Evolutionary conservation across 2,113 vertebrate genomes (phyloP), one percentile per base, ranked within the genome.

Genomic region (Lipotes vexillifer): DNA sequence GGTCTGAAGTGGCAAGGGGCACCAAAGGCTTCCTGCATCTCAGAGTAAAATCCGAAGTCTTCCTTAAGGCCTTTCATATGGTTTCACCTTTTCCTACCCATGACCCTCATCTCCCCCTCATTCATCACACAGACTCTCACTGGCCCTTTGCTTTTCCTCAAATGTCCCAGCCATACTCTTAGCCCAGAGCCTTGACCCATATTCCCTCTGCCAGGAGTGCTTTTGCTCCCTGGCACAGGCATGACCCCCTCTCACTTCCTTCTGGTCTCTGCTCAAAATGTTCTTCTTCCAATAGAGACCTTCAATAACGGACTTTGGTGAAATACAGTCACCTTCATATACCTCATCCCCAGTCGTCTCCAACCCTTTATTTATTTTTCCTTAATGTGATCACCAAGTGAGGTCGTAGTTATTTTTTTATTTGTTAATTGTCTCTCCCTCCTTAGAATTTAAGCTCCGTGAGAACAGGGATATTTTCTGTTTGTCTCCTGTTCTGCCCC

Each of bases 371-470:
- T 82, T 78, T 65, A n/a, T 69, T 69, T 69, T 77, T 77, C 8
- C 29, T 68, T 10, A 38, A 9, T 38, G 25, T 36, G 36, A 33
- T 33, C 4, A 41, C 8, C 41, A 82, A 29, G 18, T 59, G 14
- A 93, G 5, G 52, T 2, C 38, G 21, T 25, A 15, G 78, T 81
- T 33, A 41, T 59, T 69, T 87, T 9, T n/a, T 15, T 31, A 49
- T 77, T 59, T 90, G 20, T 65, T 85, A 65, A 55, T 59, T 78
- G 1, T 84, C 27, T 71, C 27, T 7, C 44, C 11, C 3, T 5
- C 23, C 85, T 90, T 88, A n/a, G 29, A 68, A 71, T 86, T 87
- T 93, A 63, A 93, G 27, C 7, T 81, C 21, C 18, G 11, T 33
- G 13, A 63, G 15, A 57, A 71, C 1, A 88, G 18, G 49, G n/a